Conservation (phyloP, 1,140 invertebrate genomes). For the Myzus persicae region DNA sequence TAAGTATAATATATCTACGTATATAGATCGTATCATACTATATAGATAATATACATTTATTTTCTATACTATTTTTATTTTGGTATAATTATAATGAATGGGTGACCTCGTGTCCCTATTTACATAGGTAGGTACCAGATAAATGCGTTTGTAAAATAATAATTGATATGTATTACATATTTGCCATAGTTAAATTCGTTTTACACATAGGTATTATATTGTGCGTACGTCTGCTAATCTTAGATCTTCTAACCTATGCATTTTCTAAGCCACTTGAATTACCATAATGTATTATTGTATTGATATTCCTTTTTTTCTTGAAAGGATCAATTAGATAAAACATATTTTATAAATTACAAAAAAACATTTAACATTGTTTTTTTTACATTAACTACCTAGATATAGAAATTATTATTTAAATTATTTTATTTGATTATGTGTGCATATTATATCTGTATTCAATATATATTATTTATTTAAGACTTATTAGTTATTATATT, state of each 20-base stretch:
- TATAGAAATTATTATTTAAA: too few species aligned
- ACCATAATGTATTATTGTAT: background rate
- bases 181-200: background rate
- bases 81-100: slow-evolving; percentile 4
- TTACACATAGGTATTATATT: background rate
- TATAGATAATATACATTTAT: background rate
- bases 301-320: too few species aligned
- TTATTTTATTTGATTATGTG: too few species aligned
- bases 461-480: too few species aligned
- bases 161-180: background rate
- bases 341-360: too few species aligned
- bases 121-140: background rate
- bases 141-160: background rate
- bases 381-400: too few species aligned
- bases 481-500: too few species aligned
- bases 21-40: background rate
- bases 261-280: background rate
- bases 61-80: background rate
- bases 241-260: background rate
- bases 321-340: too few species aligned
- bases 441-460: too few species aligned
- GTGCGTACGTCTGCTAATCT: background rate
- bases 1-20: background rate
- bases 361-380: too few species aligned
- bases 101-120: background rate